Base-by-base conservation (phyloP, 1,140 invertebrate species). In the Cydia fagiglandana region DNA sequence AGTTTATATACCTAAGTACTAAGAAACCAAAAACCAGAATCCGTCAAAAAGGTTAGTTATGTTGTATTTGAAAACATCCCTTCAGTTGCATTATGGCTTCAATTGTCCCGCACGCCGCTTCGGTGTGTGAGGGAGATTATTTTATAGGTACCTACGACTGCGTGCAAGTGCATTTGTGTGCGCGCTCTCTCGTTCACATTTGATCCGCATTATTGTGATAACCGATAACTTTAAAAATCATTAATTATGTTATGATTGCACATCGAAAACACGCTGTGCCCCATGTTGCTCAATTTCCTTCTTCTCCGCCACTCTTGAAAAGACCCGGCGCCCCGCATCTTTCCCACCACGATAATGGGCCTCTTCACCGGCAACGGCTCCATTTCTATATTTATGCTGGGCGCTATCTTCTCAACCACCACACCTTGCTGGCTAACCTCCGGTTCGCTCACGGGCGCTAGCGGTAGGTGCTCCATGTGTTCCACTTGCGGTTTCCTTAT, bases 201-300 rank as follows among this genome's bases (percentile, higher is more conserved):
- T 4, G 2, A 47, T 47, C 45, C 45, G 12, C 45, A 47, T 47
- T 15, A 47, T 7, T 47, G 12, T 4, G 13, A 13, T 47, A 56
- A 17, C 4, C 53, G 53, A 1, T 20, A 24, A 15, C 20, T 20
- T 61, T 61, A 61, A n/a, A 24, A 24, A 50, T 70, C 64, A 77
- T 81, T 82, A 85, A 86, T 86, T n/a, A 79, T 80, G 81, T 30
- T 20, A 61, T 64, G 47, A 70, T 17, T 20, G n/a, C 9, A 61
- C 24, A 61, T 12, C 20, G 56, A 61, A 12, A 61, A 61, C 3
- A 61, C 56, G 9, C 56, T 7, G 12, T 24, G 56, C 20, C 17
- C 56, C 9, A 17, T 9, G 17, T 0, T 7, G 50, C 3, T 7
- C 20, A 24, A 24, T 61, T 61, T 61, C 56, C 56, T 61, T 24